A percentile compares a stretch with the other conserved stretches of the same genome.
These are phyloP conservation scores for Sebastes schlegelii DNA, from an alignment of 2,113 vertebrate species.

Conservation along the genomic window DNA sequence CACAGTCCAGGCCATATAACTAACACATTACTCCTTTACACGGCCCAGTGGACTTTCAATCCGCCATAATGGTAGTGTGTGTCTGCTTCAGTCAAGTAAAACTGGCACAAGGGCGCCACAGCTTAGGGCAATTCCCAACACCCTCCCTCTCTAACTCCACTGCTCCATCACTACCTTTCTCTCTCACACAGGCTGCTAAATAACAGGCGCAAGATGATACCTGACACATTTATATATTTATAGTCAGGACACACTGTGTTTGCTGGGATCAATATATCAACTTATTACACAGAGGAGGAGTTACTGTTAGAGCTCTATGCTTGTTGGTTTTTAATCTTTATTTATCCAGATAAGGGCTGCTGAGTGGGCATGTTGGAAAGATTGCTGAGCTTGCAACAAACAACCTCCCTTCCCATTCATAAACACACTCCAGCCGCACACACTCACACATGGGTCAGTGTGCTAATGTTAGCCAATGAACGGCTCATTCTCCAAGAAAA, in stretches of 20 bases:
- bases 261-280: slow-evolving; percentile 4
- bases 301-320: neutral
- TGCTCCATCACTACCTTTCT: slow-evolving; percentile 12
- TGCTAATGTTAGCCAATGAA: slow-evolving; percentile 7
- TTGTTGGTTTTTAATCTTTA: slow-evolving; percentile 15
- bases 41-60: slow-evolving; percentile 73
- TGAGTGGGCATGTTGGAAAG: slow-evolving; percentile 25
- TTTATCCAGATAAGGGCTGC: slow-evolving; percentile 42
- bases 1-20: slow-evolving; percentile 46
- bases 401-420: neutral
- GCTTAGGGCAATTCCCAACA: slow-evolving; percentile 31
- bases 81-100: slow-evolving; percentile 59
- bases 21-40: slow-evolving; percentile 57
- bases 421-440: neutral
- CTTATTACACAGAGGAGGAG: slow-evolving; percentile 10
- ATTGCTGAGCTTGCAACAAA: slow-evolving; percentile 41
- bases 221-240: slow-evolving; percentile 21
- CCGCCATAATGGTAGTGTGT: slow-evolving; percentile 63
- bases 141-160: slow-evolving; percentile 1
- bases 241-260: neutral
- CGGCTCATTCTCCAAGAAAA: neutral
- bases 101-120: slow-evolving; percentile 33
- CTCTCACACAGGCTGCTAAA: slow-evolving; percentile 19
- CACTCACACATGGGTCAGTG: slow-evolving; percentile 4
- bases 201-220: slow-evolving; percentile 24